Percentiles rank a stretch among this genome's conserved stretches.
These are phyloP conservation scores for Megastigmus dorsalis DNA, from an alignment of 2,888 invertebrate genomes.

Conservation along the genomic window DNA sequence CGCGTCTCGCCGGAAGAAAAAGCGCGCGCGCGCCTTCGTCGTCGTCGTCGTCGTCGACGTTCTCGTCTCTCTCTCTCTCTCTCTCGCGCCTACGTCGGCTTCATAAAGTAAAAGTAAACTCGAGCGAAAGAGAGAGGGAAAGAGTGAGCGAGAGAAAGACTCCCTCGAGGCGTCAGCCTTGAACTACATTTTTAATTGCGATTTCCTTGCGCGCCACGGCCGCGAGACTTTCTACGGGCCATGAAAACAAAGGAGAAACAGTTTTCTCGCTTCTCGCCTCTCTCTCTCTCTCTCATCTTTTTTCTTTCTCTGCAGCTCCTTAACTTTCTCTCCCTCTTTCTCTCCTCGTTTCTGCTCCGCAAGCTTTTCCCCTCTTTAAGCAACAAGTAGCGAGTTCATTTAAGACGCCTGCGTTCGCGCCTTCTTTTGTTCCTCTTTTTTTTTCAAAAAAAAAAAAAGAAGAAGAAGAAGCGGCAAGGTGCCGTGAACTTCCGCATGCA, in stretches of 20 bases:
- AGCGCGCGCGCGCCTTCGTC: conserved; percentile 24
- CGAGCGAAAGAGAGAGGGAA: conserved; percentile 47
- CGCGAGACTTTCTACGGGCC: conserved; percentile 62
- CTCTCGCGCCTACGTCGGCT: conserved; percentile 29
- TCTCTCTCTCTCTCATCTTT: conserved; percentile 42
- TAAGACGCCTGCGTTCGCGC: conserved; percentile 71
- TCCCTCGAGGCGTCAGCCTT: conserved; percentile 68
- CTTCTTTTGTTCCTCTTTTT: conserved; percentile 74
- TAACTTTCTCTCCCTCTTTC: conserved; percentile 10
- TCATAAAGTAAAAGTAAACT: conserved; percentile 57
- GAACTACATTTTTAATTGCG: conserved; percentile 75
- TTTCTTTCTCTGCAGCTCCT: background rate
- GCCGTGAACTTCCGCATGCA: conserved; percentile 70
- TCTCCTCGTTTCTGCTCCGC: conserved; percentile 40
- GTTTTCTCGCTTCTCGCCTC: conserved; percentile 63
- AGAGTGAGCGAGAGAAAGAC: conserved; percentile 54
- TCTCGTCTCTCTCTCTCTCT: no score
- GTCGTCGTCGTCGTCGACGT: conserved; percentile 27
- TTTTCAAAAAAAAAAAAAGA: no score
- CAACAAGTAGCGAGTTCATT: conserved; percentile 75
- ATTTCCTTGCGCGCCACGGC: conserved; percentile 60
- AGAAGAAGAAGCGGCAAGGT: no score
- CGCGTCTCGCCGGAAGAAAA: conserved; percentile 47
- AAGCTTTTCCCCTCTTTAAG: conserved; percentile 60
- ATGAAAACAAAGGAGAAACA: conserved; percentile 73